Evolutionary conservation across 2,888 invertebrate species (phyloP), one percentile per base, ranked within the genome.

Genomic region (Helicoverpa assulta): DNA sequence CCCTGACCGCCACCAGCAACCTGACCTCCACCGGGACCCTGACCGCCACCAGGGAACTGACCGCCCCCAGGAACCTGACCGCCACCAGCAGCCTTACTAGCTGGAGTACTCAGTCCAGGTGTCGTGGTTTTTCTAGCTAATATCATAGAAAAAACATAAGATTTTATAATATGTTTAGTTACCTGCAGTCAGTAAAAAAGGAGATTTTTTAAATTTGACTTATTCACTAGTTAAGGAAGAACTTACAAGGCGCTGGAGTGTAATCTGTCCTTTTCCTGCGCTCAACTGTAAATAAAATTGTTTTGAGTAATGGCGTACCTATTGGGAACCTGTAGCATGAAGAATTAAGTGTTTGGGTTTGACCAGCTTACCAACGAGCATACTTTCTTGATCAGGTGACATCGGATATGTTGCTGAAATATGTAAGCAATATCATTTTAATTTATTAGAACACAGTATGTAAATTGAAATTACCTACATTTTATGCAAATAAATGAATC

Each of bases 361-460:
- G 53, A 16, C 16, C 50, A 52, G 16, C 89, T 89, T 84, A 94
- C 94, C 94, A 21, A 94, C 90, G 79, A 94, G 86, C 67, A 94
- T 84, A 19, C 93, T 93, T 18, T 92, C 89, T 51, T 85, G 80
- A 2, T 85, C 84, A 2, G 63, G 26, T 0, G 73, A 26, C 12
- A 70, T 53, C 1, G 81, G 61, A 3, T 51, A 50, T 52, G 80
- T 61, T 14, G 80, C 78, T 78, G 80, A 69, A 55, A 47, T 47
- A 5, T 43, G 5, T 47, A 16, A n/a, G 6, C 47, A 47, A 40
- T 40, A 14, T 40, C 40, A 40, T 40, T 12, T 40, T 4, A 2
- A 14, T 4, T 40, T 40, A 14, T 40, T 10, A 40, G 14, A 14
- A 10, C 12, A 40, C 12, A 40, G 40, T 40, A 40, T 40, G 12